These are phyloP conservation scores for Strongylocentrotus purpuratus DNA, from an alignment of 35 echinoderm and acorn worm genomes.

Conservation along the genomic window DNA sequence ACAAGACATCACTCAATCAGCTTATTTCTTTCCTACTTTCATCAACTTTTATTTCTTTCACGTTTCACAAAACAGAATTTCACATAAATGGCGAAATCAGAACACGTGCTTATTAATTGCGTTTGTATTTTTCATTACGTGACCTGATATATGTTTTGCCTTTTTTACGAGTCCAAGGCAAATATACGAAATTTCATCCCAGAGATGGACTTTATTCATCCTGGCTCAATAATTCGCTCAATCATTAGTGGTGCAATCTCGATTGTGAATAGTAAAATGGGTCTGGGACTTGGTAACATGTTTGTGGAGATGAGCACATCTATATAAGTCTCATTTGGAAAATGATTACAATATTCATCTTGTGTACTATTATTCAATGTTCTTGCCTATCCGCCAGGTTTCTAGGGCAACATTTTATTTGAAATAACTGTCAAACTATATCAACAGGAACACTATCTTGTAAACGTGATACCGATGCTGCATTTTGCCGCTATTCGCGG, in stretches of 20 bases:
- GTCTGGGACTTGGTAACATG: neutral
- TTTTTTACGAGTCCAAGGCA: too few species aligned
- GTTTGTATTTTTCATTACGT: too few species aligned
- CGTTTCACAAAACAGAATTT: too few species aligned
- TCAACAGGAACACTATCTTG: too few species aligned
- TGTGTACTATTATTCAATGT: neutral
- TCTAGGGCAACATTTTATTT: neutral
- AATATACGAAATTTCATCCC: too few species aligned
- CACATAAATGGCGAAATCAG: too few species aligned
- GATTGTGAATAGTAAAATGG: neutral
- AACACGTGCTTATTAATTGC: neutral
- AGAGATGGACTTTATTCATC: neutral
- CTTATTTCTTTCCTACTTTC: too few species aligned
- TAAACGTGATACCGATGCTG: too few species aligned
- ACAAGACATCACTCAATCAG: too few species aligned
- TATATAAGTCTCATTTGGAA: neutral
- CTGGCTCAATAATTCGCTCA: neutral
- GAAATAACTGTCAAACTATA: too few species aligned
- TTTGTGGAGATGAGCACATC: neutral
- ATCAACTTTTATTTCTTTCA: too few species aligned
- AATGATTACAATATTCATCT: neutral
- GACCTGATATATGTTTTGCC: neutral
- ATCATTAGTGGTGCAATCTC: neutral
- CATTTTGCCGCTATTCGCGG: too few species aligned
- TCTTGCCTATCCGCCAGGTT: neutral